Conservation (phyloP, 1,140 invertebrate species). For the Drosophila mojavensis region DNA sequence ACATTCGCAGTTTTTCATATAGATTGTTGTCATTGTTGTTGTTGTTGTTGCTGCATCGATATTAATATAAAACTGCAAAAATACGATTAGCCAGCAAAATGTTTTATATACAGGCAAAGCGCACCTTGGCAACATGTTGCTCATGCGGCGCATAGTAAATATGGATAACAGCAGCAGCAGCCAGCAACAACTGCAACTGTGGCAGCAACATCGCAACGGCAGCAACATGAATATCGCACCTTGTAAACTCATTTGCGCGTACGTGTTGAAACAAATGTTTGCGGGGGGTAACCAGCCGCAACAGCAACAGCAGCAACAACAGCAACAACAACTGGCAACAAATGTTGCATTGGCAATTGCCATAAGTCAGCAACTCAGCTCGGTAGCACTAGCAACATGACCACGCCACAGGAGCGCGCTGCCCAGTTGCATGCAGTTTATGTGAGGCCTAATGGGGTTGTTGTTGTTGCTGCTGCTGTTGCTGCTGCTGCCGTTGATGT, state of each 20-base stretch:
- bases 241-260: slow-evolving; percentile 84
- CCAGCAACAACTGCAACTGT: slow-evolving; percentile 54
- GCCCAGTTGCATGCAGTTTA: slow-evolving; percentile 73
- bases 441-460: slow-evolving; percentile 77
- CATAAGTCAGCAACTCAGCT: slow-evolving; percentile 74
- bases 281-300: slow-evolving; percentile 67
- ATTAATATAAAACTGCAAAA: slow-evolving; percentile 76
- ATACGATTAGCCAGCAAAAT: slow-evolving; percentile 72
- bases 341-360: slow-evolving; percentile 83
- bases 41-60: slow-evolving; percentile 45
- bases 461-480: slow-evolving; percentile 53
- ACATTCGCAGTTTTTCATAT: slow-evolving; percentile 41
- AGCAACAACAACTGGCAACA: slow-evolving; percentile 60
- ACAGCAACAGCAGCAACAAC: slow-evolving; percentile 4
- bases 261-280: slow-evolving; percentile 84
- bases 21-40: slow-evolving; percentile 20
- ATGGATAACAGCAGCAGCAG: slow-evolving; percentile 64
- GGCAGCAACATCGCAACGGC: slow-evolving; percentile 49
- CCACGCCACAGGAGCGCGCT: slow-evolving; percentile 77
- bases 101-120: slow-evolving; percentile 34
- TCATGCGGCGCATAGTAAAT: slow-evolving; percentile 72
- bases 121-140: slow-evolving; percentile 73
- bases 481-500: slow-evolving; percentile 58
- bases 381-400: slow-evolving; percentile 72
- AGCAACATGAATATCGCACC: slow-evolving; percentile 83